Base-by-base conservation (phyloP, 2,888 invertebrate genomes). In the Erannis defoliaria region DNA sequence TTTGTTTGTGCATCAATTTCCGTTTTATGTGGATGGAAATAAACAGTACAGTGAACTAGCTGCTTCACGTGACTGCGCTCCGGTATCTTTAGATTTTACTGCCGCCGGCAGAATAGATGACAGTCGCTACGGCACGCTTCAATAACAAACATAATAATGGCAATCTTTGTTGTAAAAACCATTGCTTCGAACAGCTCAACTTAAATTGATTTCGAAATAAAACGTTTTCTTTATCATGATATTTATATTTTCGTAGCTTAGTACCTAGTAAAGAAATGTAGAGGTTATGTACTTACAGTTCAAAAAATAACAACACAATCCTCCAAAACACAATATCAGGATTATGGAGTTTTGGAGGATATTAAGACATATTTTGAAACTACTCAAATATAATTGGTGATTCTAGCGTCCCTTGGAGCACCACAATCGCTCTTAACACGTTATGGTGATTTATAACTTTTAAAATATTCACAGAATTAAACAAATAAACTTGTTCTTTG, bases 1-100 rank as follows among this genome's bases (percentile, higher is more conserved):
- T 54, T 43, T 50, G 42, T 31, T 43, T 50, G 42, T 31, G 33
- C 33, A 48, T 23, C 49, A 9, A 55, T 43, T 18, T 60, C 55
- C 26, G 43, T 23, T 49, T 16, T 33, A 38, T 48, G 33, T n/a
- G 23, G 18, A 19, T 18, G 14, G 14, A 18, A 35, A 59, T 53
- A 53, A 12, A 29, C 26, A 23, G 16, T 16, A 26, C 8, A 0
- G 10, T 18, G 10, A 10, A 46, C 46, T 29, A 29, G 46, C 46
- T 31, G 46, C 18, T 18, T 18, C 46, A 46, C 29, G 45, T 46
- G 45, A 46, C 45, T 18, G 29, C 45, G 12, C 46, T 29, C 12
- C 29, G 9, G 1, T 40, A 40, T 51, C 38, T 40, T 38, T 51
- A 19, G n/a, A 38, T 6, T 51, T 29, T 29, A 51, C 37, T 1